Conservation (phyloP, 2,797 vertebrate genomes). For the Fratercula arctica region DNA sequence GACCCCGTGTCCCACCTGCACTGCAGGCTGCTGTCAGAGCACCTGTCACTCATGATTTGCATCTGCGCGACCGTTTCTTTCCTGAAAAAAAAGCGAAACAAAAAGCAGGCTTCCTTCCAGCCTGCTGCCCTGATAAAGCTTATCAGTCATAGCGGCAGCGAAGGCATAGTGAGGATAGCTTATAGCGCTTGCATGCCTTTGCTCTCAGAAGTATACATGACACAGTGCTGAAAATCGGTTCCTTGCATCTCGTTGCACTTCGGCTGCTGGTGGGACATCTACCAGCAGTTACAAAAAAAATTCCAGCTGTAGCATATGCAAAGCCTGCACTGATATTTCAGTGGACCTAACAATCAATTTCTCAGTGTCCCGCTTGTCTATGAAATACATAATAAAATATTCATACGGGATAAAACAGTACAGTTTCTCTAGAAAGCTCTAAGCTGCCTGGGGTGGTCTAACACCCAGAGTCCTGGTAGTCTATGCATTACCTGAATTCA, state of each 20-base stretch:
- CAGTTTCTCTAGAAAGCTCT: neutral
- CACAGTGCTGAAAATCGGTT: neutral
- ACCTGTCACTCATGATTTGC: neutral
- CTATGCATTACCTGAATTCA: fast-evolving
- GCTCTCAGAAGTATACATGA: neutral
- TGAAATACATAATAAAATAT: neutral
- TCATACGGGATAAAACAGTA: neutral
- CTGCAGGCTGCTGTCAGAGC: neutral
- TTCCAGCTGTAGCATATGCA: neutral
- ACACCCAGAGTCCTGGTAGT: neutral
- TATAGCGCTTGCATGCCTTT: neutral
- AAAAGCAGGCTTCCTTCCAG: neutral
- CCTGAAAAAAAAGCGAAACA: neutral
- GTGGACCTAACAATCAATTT: neutral
- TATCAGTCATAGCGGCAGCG: neutral
- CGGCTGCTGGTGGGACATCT: neutral
- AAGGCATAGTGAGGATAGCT: neutral
- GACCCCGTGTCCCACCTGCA: neutral
- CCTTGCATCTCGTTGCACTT: neutral
- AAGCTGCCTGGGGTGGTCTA: neutral
- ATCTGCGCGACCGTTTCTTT: neutral
- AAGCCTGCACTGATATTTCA: neutral
- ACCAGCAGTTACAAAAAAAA: neutral
- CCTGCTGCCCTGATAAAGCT: neutral
- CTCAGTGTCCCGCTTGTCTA: neutral